Evolutionary conservation across 2,888 invertebrate genomes (phyloP).

Genomic region (Melinaea menophilus): DNA sequence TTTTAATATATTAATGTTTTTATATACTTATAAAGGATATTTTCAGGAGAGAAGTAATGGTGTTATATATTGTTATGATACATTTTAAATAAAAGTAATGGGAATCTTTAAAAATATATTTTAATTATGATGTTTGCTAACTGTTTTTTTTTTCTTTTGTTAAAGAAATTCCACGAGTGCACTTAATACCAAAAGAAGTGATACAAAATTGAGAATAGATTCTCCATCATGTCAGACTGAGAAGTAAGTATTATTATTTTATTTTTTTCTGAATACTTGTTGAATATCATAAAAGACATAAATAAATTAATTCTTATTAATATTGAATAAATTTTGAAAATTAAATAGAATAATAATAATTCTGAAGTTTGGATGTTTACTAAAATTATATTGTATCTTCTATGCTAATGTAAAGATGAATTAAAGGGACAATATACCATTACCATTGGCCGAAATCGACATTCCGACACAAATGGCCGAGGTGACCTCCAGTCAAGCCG

Average conservation of each 20-base stretch:
- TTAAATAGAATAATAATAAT: too few species aligned
- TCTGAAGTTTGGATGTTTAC: too few species aligned
- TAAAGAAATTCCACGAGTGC: constrained; percentile 49
- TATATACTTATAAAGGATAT: neutral
- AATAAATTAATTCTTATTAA: too few species aligned
- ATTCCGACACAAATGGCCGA: constrained; percentile 33
- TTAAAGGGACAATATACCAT: constrained; percentile 31
- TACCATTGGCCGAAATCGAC: constrained; percentile 34
- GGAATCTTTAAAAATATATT: too few species aligned
- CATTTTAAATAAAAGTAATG: too few species aligned
- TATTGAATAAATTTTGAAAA: too few species aligned
- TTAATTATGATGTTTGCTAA: too few species aligned
- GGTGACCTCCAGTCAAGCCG: constrained; percentile 35
- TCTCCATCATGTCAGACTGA: constrained; percentile 37
- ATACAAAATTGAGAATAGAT: constrained; percentile 37
- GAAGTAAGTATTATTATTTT: constrained; percentile 29
- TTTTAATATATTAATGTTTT: constrained; percentile 2
- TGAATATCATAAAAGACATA: neutral
- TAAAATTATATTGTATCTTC: neutral
- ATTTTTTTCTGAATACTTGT: neutral
- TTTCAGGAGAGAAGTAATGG: neutral
- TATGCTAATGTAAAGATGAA: neutral
- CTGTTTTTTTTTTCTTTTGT: constrained; percentile 19
- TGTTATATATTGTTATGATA: too few species aligned
- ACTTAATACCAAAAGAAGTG: constrained; percentile 41